phyloP scores from a whole-genome alignment of 2,113 vertebrate genomes.

The Falco punctatus region DNA sequence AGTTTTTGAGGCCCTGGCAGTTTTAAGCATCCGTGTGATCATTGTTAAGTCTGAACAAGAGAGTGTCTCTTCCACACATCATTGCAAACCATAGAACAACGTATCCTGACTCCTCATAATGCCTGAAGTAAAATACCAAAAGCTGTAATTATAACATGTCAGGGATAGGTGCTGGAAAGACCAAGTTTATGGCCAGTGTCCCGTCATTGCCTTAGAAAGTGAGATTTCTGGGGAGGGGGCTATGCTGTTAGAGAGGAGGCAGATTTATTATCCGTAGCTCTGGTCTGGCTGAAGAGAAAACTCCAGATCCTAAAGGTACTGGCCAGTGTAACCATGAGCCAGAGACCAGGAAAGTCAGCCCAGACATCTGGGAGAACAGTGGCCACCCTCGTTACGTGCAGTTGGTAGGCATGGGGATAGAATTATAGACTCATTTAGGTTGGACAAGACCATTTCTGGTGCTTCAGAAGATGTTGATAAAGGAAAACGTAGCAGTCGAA shows the following conservation, averaged over 20 bases:
- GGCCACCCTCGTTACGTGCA: not conserved
- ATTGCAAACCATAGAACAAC: not conserved
- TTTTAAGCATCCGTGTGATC: rapidly evolving
- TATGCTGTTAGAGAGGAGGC: not conserved
- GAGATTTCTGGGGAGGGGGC: not conserved
- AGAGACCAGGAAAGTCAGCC: not conserved
- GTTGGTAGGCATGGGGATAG: not conserved
- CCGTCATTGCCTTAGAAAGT: not conserved
- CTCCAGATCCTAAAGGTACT: not conserved
- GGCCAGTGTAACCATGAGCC: not conserved
- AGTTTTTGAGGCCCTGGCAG: not conserved
- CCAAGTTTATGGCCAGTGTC: not conserved
- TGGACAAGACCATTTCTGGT: not conserved
- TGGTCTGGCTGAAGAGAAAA: not conserved
- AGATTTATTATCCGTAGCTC: not conserved
- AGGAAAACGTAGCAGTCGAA: not conserved
- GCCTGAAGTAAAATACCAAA: not conserved
- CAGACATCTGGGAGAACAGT: not conserved
- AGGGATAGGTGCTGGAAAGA: not conserved
- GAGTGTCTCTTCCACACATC: not conserved
- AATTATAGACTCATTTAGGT: too few relatives aligned
- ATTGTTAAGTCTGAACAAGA: not conserved
- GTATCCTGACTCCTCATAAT: not conserved
- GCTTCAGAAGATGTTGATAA: not conserved
- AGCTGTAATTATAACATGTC: not conserved